Percentiles rank a stretch among this genome's conserved stretches.
Conservation (phyloP, 1,140 invertebrate species). For the Forficula auricularia region DNA sequence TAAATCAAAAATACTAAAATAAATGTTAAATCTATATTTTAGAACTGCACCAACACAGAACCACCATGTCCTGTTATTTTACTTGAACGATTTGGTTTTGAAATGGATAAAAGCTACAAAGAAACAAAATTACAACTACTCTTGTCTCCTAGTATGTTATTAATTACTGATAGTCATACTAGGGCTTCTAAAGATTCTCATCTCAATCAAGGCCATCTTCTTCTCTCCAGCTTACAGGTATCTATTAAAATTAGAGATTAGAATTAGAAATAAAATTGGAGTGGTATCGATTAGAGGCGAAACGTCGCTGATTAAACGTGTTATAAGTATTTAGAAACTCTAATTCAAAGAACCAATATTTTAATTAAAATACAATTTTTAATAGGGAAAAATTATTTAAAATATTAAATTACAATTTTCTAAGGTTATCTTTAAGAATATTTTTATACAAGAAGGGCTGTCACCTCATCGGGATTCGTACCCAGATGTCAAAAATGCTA, state of each 20-base stretch:
- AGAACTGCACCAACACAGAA: conserved; percentile 70
- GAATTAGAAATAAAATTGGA: too few relatives aligned
- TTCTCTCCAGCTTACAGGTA: conserved; percentile 74
- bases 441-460: too few relatives aligned
- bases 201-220: conserved; percentile 72
- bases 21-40: conserved; percentile 11
- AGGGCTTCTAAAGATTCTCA: conserved; percentile 51
- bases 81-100: conserved; percentile 82
- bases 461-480: too few relatives aligned
- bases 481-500: too few relatives aligned
- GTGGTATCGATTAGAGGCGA: too few relatives aligned
- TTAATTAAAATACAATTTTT: not conserved
- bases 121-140: conserved; percentile 84
- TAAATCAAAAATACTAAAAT: not conserved
- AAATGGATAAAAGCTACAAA: conserved; percentile 84
- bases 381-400: too few relatives aligned
- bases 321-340: too few relatives aligned
- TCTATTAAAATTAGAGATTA: too few relatives aligned
- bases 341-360: not conserved
- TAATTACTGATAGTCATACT: conserved; percentile 52
- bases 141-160: conserved; percentile 70
- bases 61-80: conserved; percentile 78
- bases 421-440: too few relatives aligned
- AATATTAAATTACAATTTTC: too few relatives aligned
- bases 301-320: too few relatives aligned